Evolutionary conservation across 2,113 vertebrate genomes (phyloP), one percentile per base, ranked within the genome.

Genomic region (Epinephelus moara): DNA sequence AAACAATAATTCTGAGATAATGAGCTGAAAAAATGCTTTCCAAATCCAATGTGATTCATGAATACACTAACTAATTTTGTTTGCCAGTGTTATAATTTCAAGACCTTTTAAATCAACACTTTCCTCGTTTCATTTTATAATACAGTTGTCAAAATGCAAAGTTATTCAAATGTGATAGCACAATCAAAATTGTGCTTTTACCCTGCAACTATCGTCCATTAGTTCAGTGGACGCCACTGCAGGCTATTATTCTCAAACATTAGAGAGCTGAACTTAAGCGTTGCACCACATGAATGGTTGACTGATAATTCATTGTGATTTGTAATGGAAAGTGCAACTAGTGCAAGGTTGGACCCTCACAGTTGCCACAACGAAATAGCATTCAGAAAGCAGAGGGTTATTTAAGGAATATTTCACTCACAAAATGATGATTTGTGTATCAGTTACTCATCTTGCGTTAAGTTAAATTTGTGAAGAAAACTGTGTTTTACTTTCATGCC

Each of bases 61-160:
- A 85, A 84, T 76, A 82, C 53, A 66, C 80, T 37, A 80, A 76
- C 59, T 52, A 37, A 69, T 88, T 87, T 83, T 80, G 66, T 84
- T 84, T 73, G 56, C 63, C 56, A 25, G 50, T 61, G 30, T 77
- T 85, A 30, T 83, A 85, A 86, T 80, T 87, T 66, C 18, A 66
- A 80, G 56, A 79, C 64, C 42, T 81, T 87, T 88, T 72, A 73
- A 84, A 76, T 85, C 56, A 19, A 19, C 53, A 33, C 21, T 77
- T 81, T 78, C 37, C 50, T 78, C 62, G 33, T 90, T 88, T 88
- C 47, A 61, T 85, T 89, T 87, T 53, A 27, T 81, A 82, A 85
- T 70, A 56, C 70, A 75, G 66, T 76, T 88, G 69, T 92, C 80
- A 90, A 87, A 91, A 87, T 77, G 82, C 76, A 62, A 88, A 85